phyloP scores from a whole-genome alignment of 2,113 vertebrate species.

The Seriola dumerili region DNA sequence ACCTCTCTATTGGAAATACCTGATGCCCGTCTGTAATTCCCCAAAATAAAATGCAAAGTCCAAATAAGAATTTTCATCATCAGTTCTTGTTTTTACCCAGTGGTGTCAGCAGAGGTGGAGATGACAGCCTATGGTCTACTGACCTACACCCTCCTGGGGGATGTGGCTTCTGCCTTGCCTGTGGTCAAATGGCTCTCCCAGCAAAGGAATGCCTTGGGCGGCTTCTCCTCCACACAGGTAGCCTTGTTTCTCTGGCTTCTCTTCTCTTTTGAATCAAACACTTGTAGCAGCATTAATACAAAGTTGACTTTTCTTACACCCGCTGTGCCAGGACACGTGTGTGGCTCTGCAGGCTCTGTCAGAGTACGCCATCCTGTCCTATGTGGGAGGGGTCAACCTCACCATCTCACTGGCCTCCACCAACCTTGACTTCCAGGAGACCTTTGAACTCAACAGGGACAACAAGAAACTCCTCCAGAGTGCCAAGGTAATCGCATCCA shows the following conservation, averaged over 20 bases:
- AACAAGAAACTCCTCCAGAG: slow-evolving; percentile 94
- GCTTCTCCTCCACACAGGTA: slow-evolving; percentile 96
- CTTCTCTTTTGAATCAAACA: background rate
- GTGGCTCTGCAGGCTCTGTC: slow-evolving; percentile 94
- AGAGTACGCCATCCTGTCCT: slow-evolving; percentile 95
- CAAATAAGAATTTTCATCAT: background rate
- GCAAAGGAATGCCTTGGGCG: slow-evolving; percentile 92
- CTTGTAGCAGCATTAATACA: background rate
- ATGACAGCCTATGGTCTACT: slow-evolving; percentile 94
- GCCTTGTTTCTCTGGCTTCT: background rate
- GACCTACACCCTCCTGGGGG: slow-evolving; percentile 91
- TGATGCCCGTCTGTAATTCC: background rate
- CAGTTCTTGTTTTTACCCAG: slow-evolving; percentile 68
- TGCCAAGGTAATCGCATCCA: slow-evolving; percentile 84
- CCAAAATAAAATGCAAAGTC: slow-evolving; percentile 1
- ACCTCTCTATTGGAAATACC: background rate
- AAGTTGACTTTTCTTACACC: background rate
- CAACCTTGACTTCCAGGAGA: slow-evolving; percentile 95
- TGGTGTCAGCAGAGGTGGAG: slow-evolving; percentile 95
- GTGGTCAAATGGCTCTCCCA: slow-evolving; percentile 96
- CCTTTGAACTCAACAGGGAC: slow-evolving; percentile 91
- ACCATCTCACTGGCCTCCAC: slow-evolving; percentile 95
- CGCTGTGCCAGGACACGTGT: slow-evolving; percentile 89
- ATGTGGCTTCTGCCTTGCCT: slow-evolving; percentile 90
- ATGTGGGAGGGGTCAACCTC: slow-evolving; percentile 92